A percentile compares a stretch with the other conserved stretches of the same genome.
These are phyloP conservation scores for Trissolcus brochymenae DNA, from an alignment of 2,888 invertebrate genomes.

Conservation along the genomic window DNA sequence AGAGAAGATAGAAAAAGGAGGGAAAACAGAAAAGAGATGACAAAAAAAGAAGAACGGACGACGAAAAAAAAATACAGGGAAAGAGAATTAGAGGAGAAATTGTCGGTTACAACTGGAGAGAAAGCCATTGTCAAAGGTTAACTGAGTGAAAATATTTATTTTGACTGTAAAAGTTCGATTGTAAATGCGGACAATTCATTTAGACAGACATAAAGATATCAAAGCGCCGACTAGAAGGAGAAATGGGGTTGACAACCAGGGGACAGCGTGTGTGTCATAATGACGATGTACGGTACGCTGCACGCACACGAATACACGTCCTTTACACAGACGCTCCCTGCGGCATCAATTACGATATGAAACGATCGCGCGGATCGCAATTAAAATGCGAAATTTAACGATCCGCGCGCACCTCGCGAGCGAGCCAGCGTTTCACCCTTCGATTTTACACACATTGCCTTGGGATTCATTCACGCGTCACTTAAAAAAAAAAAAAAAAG, in stretches of 20 bases:
- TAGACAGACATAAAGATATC: constrained; percentile 65
- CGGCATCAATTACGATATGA: constrained; percentile 65
- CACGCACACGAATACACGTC: constrained; percentile 15
- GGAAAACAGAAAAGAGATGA: neutral
- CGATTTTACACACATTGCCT: constrained; percentile 36
- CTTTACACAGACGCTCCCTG: constrained; percentile 59
- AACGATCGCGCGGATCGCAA: constrained; percentile 62
- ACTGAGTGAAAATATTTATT: constrained; percentile 69
- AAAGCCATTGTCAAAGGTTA: constrained; percentile 61
- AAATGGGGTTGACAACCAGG: constrained; percentile 49
- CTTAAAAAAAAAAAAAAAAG: no score
- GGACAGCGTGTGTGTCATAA: constrained; percentile 33
- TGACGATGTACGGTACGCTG: constrained; percentile 15
- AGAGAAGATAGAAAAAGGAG: constrained; percentile 3
- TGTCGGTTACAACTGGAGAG: constrained; percentile 22
- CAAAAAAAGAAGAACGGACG: neutral
- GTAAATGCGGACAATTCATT: constrained; percentile 66
- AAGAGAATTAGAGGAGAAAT: constrained; percentile 24
- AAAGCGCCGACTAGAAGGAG: constrained; percentile 58
- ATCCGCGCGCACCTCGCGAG: constrained; percentile 55
- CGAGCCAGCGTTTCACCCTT: constrained; percentile 23
- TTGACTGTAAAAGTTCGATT: constrained; percentile 61
- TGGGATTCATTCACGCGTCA: constrained; percentile 27
- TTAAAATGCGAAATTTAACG: constrained; percentile 69
- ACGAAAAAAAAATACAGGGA: constrained; percentile 25